These are phyloP conservation scores for Selene dorsalis DNA, from an alignment of 2,797 vertebrate species.

Conservation along the genomic window DNA sequence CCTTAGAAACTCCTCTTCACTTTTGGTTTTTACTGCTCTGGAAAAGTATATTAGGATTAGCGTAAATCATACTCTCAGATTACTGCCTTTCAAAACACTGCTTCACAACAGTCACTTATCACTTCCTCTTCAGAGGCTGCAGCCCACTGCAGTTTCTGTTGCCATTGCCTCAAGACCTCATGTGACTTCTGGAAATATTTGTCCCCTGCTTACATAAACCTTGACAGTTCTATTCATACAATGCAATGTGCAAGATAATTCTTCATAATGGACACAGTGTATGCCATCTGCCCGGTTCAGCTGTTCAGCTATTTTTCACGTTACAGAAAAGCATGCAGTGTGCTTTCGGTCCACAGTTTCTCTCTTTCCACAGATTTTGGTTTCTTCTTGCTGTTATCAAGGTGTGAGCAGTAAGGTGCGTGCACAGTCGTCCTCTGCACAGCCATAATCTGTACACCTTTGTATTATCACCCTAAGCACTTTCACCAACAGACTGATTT, in stretches of 20 bases:
- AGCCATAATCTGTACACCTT: slow-evolving; percentile 38
- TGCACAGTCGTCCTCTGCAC: slow-evolving; percentile 37
- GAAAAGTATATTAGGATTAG: slow-evolving; percentile 54
- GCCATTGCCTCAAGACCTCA: slow-evolving; percentile 49
- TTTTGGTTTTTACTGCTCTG: slow-evolving; percentile 65
- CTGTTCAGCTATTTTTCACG: slow-evolving; percentile 61
- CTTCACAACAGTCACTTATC: slow-evolving; percentile 41
- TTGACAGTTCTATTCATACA: slow-evolving; percentile 58
- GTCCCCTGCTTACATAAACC: slow-evolving; percentile 59
- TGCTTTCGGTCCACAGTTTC: slow-evolving; percentile 59
- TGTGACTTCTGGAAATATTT: slow-evolving; percentile 49
- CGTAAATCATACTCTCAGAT: slow-evolving; percentile 38
- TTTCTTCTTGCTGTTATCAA: slow-evolving; percentile 40
- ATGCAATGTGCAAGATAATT: slow-evolving; percentile 71
- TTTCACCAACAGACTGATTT: slow-evolving; percentile 54
- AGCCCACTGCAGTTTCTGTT: slow-evolving; percentile 55
- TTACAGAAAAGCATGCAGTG: slow-evolving; percentile 71
- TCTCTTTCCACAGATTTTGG: slow-evolving; percentile 53
- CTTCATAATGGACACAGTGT: slow-evolving; percentile 78
- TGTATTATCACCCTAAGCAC: slow-evolving; percentile 16
- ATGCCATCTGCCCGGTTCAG: slow-evolving; percentile 79
- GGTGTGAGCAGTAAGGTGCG: slow-evolving; percentile 40
- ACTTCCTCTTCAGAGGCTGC: slow-evolving; percentile 40
- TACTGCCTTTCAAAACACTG: slow-evolving; percentile 38
- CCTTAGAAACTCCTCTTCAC: slow-evolving; percentile 22